Base-by-base conservation (phyloP, 1,140 invertebrate genomes). In the Sarcophaga bullata region DNA sequence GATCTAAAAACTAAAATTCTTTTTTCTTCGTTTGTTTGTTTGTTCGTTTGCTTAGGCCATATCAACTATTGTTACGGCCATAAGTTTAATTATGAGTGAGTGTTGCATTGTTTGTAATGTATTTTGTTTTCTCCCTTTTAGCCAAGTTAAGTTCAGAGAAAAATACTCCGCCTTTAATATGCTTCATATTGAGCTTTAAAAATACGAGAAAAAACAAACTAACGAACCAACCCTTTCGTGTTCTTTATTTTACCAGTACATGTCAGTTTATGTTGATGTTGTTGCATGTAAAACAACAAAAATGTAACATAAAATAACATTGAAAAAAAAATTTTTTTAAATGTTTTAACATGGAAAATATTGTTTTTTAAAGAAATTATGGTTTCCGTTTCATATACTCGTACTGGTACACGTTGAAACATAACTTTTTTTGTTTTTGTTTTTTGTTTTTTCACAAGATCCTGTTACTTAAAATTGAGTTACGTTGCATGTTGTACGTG, bases 331-430 rank as follows among this genome's bases (percentile, higher is more conserved):
- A 58, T 49, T 50, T 52, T n/a, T 52, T 78, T 19, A 78, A 78
- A n/a, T 78, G 75, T 78, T 78, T 78, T 78, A 78, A 78, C 75
- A 78, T 52, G 75, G 50, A 50, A 78, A 73, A 78, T 52, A 50
- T 11, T 78, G 50, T 48, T 78, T 50, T 11, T n/a, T 17, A 52
- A 78, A 78, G 75, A 50, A 78, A 78, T 78, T 78, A 78, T 78
- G 75, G 75, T 78, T 78, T 78, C 75, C 75, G 52, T 78, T 68
- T 68, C 9, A 37, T 37, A 37, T 37, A 37, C 25, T 2, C 25
- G 25, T 37, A 37, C 25, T n/a, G n/a, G 4, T 37, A 37, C 25
- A 37, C 25, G 25, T 37, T 37, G 25, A 37, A 37, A 37, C 62
- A 72, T 8, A 72, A 72, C 17, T 76, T 76, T 76, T 76, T 17